Percentiles rank a stretch among this genome's conserved stretches.
Evolutionary conservation across 2,888 invertebrate species (phyloP).

Genomic region (Standfussiana lucernea): DNA sequence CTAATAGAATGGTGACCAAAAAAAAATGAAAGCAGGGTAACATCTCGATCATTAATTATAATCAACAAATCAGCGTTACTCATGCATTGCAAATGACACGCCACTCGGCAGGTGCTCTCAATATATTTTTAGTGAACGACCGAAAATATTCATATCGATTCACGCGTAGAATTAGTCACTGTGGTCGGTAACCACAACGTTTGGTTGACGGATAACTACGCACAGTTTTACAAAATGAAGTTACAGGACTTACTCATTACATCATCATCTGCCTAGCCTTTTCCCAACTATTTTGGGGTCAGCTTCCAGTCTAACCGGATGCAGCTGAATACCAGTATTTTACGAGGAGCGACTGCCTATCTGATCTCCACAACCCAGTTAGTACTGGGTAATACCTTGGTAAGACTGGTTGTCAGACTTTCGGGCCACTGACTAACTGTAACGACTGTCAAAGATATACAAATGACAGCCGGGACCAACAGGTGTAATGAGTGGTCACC

Average conservation of each 20-base stretch:
- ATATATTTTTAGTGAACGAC: slow-evolving; percentile 52
- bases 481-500: too few species aligned
- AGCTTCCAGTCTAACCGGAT: too few species aligned
- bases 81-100: slow-evolving; percentile 22
- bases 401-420: too few species aligned
- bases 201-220: slow-evolving; percentile 7
- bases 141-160: slow-evolving; percentile 53
- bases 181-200: slow-evolving; percentile 25
- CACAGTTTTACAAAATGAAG: slow-evolving; percentile 21
- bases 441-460: too few species aligned
- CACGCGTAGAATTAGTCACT: slow-evolving; percentile 35
- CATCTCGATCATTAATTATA: neutral
- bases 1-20: neutral
- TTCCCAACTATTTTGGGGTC: too few species aligned
- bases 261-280: neutral
- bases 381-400: too few species aligned
- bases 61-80: slow-evolving; percentile 13
- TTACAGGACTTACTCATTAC: neutral
- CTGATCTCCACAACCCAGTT: too few species aligned
- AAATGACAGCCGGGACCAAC: too few species aligned
- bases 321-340: too few species aligned
- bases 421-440: too few species aligned
- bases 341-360: too few species aligned
- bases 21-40: neutral
- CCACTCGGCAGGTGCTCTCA: slow-evolving; percentile 40